phyloP scores from a whole-genome alignment of 2,888 invertebrate genomes.

The Hydrotaea diabolus region DNA sequence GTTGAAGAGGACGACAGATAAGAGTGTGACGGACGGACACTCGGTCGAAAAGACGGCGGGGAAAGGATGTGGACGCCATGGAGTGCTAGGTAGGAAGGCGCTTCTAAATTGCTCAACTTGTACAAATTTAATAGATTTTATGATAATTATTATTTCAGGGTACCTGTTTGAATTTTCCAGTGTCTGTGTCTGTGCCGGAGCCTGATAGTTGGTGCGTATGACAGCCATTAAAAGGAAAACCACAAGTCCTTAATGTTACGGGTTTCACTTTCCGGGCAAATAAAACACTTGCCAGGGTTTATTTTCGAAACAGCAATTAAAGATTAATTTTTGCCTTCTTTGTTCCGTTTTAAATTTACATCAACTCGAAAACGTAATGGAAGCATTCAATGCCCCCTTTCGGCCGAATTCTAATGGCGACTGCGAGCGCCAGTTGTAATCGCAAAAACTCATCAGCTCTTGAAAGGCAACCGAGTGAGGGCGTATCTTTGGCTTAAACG shows the following conservation, averaged over 20 bases:
- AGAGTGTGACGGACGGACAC: constrained; percentile 24
- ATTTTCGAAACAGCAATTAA: constrained; percentile 63
- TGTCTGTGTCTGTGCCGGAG: background rate
- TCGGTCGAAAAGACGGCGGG: background rate
- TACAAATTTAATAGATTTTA: constrained; percentile 63
- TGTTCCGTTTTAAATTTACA: constrained; percentile 26
- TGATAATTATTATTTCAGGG: constrained; percentile 49
- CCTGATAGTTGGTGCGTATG: background rate
- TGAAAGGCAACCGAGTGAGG: constrained; percentile 11
- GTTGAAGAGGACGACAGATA: constrained; percentile 48
- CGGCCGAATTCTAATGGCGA: constrained; percentile 8
- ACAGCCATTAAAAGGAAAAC: constrained; percentile 46
- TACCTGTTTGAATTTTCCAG: constrained; percentile 51
- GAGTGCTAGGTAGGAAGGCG: background rate
- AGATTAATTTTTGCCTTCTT: constrained; percentile 51
- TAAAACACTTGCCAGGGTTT: constrained; percentile 53
- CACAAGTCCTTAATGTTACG: constrained; percentile 59
- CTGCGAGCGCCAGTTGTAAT: constrained; percentile 26
- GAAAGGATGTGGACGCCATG: background rate
- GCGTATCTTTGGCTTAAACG: constrained; percentile 28
- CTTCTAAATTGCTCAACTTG: constrained; percentile 51
- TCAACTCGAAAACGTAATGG: constrained; percentile 36
- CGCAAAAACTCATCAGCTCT: constrained; percentile 16
- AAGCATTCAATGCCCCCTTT: constrained; percentile 5
- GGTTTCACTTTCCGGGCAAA: constrained; percentile 64